Conservation (phyloP, 2,888 invertebrate species). For the Diachrysia chrysitis region DNA sequence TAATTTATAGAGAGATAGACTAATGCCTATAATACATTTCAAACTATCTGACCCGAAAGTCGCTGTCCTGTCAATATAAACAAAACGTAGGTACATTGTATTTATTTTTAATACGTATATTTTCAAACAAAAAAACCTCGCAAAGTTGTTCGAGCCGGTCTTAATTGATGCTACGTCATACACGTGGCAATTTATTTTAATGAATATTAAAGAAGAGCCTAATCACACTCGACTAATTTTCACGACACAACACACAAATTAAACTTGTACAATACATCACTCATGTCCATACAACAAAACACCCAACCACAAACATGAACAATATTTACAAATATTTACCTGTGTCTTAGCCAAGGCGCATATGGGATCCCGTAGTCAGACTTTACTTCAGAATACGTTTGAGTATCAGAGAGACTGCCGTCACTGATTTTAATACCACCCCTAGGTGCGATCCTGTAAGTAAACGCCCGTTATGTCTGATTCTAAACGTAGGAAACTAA, state of each 20-base stretch:
- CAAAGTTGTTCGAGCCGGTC: too few species aligned
- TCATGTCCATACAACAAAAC: slow-evolving; percentile 51
- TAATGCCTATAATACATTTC: too few species aligned
- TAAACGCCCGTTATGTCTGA: slow-evolving; percentile 42
- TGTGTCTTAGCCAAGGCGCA: slow-evolving; percentile 96
- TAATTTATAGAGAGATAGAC: not conserved
- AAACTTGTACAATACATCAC: slow-evolving; percentile 46
- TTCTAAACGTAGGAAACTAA: slow-evolving; percentile 13
- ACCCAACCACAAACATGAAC: slow-evolving; percentile 56
- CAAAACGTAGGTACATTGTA: too few species aligned
- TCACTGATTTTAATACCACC: slow-evolving; percentile 91
- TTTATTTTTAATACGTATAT: too few species aligned
- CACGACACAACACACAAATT: slow-evolving; percentile 42
- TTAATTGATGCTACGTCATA: too few species aligned
- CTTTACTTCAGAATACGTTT: slow-evolving; percentile 92
- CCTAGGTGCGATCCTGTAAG: slow-evolving; percentile 83
- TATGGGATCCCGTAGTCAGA: slow-evolving; percentile 95
- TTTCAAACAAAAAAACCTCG: too few species aligned
- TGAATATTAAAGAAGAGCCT: not conserved
- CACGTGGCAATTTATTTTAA: too few species aligned
- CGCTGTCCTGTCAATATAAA: too few species aligned
- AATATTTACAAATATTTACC: slow-evolving; percentile 81
- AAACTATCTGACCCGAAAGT: too few species aligned
- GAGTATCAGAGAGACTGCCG: slow-evolving; percentile 96
- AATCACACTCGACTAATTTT: slow-evolving; percentile 21